Evolutionary conservation across 2,113 vertebrate genomes (phyloP), one percentile per base, ranked within the genome.

Genomic region (Cryptoleucopteryx plumbea): DNA sequence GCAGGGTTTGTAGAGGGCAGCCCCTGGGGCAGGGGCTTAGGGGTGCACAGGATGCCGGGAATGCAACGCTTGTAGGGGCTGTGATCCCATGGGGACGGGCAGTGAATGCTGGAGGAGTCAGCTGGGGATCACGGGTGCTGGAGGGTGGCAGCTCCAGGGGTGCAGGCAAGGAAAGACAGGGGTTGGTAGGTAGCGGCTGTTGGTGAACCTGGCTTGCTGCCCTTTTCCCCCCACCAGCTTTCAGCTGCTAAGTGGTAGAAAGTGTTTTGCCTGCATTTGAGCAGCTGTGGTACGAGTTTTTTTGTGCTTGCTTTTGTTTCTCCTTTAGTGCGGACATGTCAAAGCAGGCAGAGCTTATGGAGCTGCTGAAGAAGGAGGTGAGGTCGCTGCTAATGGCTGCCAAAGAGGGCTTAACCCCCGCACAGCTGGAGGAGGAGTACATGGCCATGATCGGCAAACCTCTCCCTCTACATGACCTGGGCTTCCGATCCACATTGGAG

Each of bases 321-420:
- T 40, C 11, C 4, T 52, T 26, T 11, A 96, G 88, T 2, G 18
- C 63, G 16, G 94, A 62, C 25, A 98, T 98, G 97, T 98, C 93
- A 2, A 96, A 98, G 80, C 98, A 98, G 78, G 98, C 97, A 7
- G 95, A 96, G 8, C 43, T 98, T 6, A 97, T 99, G 85, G 96
- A 96, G 18, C 59, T 94, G 31, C 89, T 99, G 96, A 98, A 99
- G 97, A 99, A 99, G 85, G 98, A 99, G 77, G 92, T 99, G 45
- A 98, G 99, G 25, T 99, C 99, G 0, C 98, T 99, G 80, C 98
- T 99, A 32, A 93, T 98, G 34, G 98, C 99, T 16, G 94, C 98
- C 50, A 99, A 99, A 65, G 86, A 96, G 23, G 99, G 99, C 12
- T 68, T 99, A 87, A 97, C 98, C 2, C 98, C 98, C 0, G 96